Evolutionary conservation across 2,888 invertebrate genomes (phyloP).

Genomic region (Diarsia dahlii): DNA sequence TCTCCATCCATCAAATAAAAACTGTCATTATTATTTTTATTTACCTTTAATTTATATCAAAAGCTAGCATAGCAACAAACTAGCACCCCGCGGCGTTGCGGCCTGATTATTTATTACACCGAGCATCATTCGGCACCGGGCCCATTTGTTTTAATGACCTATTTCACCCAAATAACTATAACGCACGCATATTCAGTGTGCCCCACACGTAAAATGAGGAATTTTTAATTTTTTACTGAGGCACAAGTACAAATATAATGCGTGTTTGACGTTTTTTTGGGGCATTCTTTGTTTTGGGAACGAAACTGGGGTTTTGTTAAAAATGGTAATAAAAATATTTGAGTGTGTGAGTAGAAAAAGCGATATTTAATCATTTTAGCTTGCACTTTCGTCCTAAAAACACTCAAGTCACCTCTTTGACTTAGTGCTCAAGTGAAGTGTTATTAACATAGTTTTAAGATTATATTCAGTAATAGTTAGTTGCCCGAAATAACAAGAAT

Average conservation of each 20-base stretch:
- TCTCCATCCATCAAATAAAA: too few species aligned
- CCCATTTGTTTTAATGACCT: conserved; percentile 66
- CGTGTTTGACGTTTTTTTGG: conserved; percentile 23
- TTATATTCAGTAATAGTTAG: too few species aligned
- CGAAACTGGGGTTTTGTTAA: neutral
- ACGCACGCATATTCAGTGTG: conserved; percentile 62
- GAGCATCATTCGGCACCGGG: conserved; percentile 56
- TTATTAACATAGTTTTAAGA: too few species aligned
- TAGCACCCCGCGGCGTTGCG: conserved; percentile 52
- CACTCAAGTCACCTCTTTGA: too few species aligned
- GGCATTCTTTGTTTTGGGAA: conserved; percentile 22
- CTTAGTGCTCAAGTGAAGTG: too few species aligned
- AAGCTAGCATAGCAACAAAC: conserved; percentile 35
- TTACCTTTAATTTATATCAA: conserved; percentile 17
- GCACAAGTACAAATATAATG: conserved; percentile 1
- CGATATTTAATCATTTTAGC: neutral
- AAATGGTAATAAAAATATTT: neutral
- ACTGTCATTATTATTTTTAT: neutral
- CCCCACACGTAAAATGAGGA: conserved; percentile 34
- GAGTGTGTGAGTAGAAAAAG: neutral
- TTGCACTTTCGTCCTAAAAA: neutral
- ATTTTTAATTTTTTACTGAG: conserved; percentile 52
- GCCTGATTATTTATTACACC: conserved; percentile 65
- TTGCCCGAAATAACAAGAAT: too few species aligned
- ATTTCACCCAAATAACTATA: conserved; percentile 63